Percentiles rank a stretch among this genome's conserved stretches.
Evolutionary conservation across 2,797 vertebrate species (phyloP).

Genomic region (Spizella passerina): DNA sequence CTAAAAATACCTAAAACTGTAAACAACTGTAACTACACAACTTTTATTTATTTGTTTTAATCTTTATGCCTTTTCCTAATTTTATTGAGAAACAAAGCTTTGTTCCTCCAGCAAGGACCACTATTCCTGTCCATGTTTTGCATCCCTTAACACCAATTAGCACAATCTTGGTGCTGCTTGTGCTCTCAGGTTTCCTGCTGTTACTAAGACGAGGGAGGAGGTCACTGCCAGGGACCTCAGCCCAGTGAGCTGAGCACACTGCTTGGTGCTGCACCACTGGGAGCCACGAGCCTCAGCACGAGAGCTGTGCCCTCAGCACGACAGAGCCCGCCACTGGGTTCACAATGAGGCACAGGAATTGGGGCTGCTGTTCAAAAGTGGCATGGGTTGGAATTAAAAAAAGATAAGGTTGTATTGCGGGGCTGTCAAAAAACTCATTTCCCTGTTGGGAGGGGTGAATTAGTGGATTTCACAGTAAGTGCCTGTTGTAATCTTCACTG

Average conservation of each 20-base stretch:
- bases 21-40: background rate
- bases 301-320: background rate
- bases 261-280: background rate
- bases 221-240: background rate
- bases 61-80: background rate
- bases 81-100: background rate
- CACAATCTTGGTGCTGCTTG: background rate
- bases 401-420: background rate
- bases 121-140: background rate
- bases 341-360: background rate
- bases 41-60: background rate
- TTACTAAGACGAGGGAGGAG: background rate
- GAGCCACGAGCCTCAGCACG: rapidly evolving
- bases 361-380: background rate
- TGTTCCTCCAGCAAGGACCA: background rate
- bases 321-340: background rate
- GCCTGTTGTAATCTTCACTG: no score
- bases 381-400: background rate
- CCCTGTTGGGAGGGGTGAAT: background rate
- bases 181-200: background rate
- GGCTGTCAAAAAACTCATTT: background rate
- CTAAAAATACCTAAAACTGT: background rate
- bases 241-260: rapidly evolving
- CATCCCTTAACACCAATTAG: background rate
- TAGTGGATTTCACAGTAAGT: background rate